Evolutionary conservation across 2,888 invertebrate species (phyloP).

Genomic region (Allacma fusca): DNA sequence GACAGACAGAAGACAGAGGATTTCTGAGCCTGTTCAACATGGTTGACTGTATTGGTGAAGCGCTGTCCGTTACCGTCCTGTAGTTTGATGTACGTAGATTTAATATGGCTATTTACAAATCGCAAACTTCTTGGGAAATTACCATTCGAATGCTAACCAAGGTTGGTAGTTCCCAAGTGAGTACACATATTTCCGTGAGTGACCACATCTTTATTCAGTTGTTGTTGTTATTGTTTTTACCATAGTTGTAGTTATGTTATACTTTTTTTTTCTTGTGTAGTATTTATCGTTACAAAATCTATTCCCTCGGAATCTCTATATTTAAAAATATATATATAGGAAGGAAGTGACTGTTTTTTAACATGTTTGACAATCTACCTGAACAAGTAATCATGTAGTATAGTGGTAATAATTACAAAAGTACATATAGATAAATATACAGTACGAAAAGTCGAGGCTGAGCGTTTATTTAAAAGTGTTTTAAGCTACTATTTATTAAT

Average conservation of each 20-base stretch:
- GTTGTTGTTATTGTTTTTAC: slow-evolving; percentile 6
- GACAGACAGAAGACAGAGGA: too few relatives aligned
- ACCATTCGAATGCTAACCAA: background rate
- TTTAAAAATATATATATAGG: background rate
- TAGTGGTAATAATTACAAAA: slow-evolving; percentile 2
- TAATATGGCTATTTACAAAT: too few relatives aligned
- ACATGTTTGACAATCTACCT: background rate
- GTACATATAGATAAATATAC: slow-evolving; percentile 16
- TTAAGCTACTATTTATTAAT: slow-evolving; percentile 19
- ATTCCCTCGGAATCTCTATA: background rate
- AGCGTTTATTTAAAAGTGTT: slow-evolving; percentile 19
- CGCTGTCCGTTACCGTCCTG: background rate
- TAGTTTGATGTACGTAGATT: background rate
- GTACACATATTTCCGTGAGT: background rate
- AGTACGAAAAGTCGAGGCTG: slow-evolving; percentile 40
- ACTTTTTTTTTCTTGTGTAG: background rate
- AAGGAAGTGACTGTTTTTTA: background rate
- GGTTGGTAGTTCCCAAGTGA: background rate
- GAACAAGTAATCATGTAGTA: slow-evolving; percentile 2
- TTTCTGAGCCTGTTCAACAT: too few relatives aligned
- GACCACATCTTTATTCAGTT: background rate
- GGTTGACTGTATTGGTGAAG: background rate
- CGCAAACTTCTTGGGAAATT: too few relatives aligned
- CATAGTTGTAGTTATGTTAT: background rate
- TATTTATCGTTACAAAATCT: background rate